These are phyloP conservation scores for Babylonia areolata DNA, from an alignment of 1,140 invertebrate species.

Conservation along the genomic window DNA sequence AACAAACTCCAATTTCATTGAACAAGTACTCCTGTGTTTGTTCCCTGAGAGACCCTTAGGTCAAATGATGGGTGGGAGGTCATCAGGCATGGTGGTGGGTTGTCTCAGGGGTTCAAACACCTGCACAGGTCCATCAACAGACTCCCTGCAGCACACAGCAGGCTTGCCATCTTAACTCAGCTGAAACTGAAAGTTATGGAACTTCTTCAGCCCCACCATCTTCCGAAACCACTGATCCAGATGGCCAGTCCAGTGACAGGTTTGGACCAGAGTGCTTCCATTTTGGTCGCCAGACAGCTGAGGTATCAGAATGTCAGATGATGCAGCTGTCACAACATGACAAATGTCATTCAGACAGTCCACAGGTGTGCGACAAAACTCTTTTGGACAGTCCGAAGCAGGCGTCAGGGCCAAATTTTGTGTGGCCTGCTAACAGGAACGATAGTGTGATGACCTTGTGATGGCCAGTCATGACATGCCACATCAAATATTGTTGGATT, in stretches of 20 bases:
- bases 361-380: slow-evolving; percentile 26
- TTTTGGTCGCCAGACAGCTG: slow-evolving; percentile 37
- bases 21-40: not conserved
- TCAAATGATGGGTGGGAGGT: not conserved
- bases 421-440: slow-evolving; percentile 38
- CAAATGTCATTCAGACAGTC: slow-evolving; percentile 34
- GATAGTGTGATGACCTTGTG: slow-evolving; percentile 19
- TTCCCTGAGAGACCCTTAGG: too few relatives aligned
- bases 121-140: not conserved
- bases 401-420: slow-evolving; percentile 36
- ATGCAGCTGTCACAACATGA: not conserved
- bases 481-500: slow-evolving; percentile 34
- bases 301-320: slow-evolving; percentile 40
- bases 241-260: slow-evolving; percentile 38
- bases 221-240: slow-evolving; percentile 34
- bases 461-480: slow-evolving; percentile 24
- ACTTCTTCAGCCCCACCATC: slow-evolving; percentile 7
- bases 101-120: not conserved
- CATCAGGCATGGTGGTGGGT: not conserved
- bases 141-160: not conserved
- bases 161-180: not conserved
- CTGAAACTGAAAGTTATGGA: slow-evolving; percentile 3
- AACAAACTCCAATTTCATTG: not conserved
- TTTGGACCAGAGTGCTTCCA: slow-evolving; percentile 29
- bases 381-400: slow-evolving; percentile 39